Evolutionary conservation across 2,888 invertebrate species (phyloP), one percentile per base, ranked within the genome.

Genomic region (Eupithecia inturbata): DNA sequence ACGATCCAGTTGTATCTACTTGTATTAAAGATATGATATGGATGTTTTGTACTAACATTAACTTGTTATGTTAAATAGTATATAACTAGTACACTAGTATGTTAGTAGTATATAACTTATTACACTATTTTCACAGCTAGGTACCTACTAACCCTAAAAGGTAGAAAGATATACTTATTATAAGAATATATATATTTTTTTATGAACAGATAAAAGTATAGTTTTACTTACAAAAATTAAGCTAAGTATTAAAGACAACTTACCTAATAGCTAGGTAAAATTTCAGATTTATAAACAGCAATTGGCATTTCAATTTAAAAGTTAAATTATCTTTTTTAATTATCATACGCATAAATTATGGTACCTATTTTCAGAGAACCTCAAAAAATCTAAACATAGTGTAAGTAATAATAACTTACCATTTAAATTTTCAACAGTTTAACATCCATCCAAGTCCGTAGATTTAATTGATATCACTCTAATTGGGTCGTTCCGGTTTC

Each of bases 401-500:
- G 0, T 9, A 26, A 53, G 3, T 73, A 75, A 73, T 80, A 77
- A 84, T 83, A 85, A 91, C 92, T 82, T 82, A 93, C 93, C 93
- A 93, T 93, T 92, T 91, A 92, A 86, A 87, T 87, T 82, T 87
- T 88, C 86, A 87, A 81, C 84, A 83, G 83, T 85, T 85, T 86
- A 84, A 85, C 88, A 87, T 88, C 87, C 89, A 89, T 86, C 82
- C 85, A 88, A 84, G 76, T 80, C 77, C 69, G 77, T 72, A 71
- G 81, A 83, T 82, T 84, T 84, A 80, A 84, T 83, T 86, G 81
- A 89, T 88, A 88, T 87, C 87, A 90, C 89, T 88, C 88, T 85
- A 88, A 89, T 89, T 87, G 89, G 89, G 91, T 84, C 89, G 89
- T 91, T 90, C 92, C 91, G 91, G 89, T 90, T 86, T 88, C 90